A percentile compares a stretch with the other conserved stretches of the same genome.
These are phyloP conservation scores for Borostomias antarcticus DNA, from an alignment of 2,797 vertebrate genomes.

Conservation along the genomic window DNA sequence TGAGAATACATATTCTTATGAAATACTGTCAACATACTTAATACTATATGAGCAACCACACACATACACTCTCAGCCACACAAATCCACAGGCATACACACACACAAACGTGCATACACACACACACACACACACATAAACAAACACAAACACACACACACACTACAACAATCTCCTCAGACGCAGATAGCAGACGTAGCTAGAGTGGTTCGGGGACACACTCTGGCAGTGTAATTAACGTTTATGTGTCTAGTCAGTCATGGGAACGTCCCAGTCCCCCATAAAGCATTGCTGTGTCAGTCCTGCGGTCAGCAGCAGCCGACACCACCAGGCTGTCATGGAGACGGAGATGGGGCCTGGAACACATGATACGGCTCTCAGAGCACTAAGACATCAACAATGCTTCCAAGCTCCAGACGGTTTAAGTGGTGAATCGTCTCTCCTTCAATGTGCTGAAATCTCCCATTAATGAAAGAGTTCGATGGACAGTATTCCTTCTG, in stretches of 20 bases:
- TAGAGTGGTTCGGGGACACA: conserved; percentile 43
- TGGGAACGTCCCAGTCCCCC: conserved; percentile 53
- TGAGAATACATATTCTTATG: conserved; percentile 16
- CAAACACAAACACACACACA: conserved; percentile 16
- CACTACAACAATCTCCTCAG: background rate
- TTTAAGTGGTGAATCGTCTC: conserved; percentile 20
- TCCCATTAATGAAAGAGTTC: background rate
- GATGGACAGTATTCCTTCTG: conserved; percentile 1
- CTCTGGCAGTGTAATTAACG: conserved; percentile 61
- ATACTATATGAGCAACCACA: background rate
- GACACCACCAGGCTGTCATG: conserved; percentile 26
- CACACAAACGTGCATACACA: conserved; percentile 9
- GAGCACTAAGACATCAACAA: conserved; percentile 11
- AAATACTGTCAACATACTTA: background rate
- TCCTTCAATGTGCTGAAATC: background rate
- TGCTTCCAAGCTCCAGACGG: conserved; percentile 26
- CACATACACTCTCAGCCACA: background rate
- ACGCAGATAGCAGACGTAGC: conserved; percentile 22
- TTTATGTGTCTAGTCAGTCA: conserved; percentile 59
- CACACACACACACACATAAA: conserved; percentile 19
- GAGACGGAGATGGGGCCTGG: conserved; percentile 10
- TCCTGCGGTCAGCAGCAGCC: conserved; percentile 31
- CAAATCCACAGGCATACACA: background rate
- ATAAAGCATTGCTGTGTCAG: conserved; percentile 54
- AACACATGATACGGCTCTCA: conserved; percentile 12